Evolutionary conservation across 2,113 vertebrate genomes (phyloP), one percentile per base, ranked within the genome.

Genomic region (Pipra filicauda): DNA sequence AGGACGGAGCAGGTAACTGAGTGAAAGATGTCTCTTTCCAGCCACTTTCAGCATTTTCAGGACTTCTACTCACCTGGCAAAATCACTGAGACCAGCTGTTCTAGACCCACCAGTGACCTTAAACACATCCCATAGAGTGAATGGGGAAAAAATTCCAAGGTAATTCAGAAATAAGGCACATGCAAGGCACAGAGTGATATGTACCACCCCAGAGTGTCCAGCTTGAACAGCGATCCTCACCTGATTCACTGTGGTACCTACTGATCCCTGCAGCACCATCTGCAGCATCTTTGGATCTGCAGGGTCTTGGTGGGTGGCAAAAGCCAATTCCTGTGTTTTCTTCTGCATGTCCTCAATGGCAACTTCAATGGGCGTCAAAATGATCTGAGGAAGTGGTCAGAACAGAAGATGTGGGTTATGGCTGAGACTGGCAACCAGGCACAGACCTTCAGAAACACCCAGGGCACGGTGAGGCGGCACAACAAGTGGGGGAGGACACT

Each of bases 291-390:
- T 99, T 75, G 99, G 99, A 80, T 99, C 99, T 8, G 99, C 98
- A 23, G 99, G 99, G 90, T 99, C 99, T 94, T 99, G 99, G 96
- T 99, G 99, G 51, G 99, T 99, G 79, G 99, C 99, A 69, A 99
- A 99, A 52, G 99, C 99, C 91, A 99, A 49, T 95, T 99, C 99
- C 90, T 99, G 99, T 9, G 99, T 99, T 97, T 99, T 99, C 96
- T 99, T 99, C 97, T 99, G 99, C 99, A 99, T 99, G 96, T 99
- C 99, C 96, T 99, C 99, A 46, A 99, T 99, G n/a, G 99, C 99
- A 39, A 99, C 99, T 97, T 99, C 99, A 23, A 99, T 99, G 87
- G 99, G 99, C 3, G 98, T 99, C 97, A 99, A 97, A 96, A 99
- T 99, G 74, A 99, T 98, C 99, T 99, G 88, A 46, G 62, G 30